Evolutionary conservation across 2,113 vertebrate genomes (phyloP).

Genomic region (Coptodon rendalli): DNA sequence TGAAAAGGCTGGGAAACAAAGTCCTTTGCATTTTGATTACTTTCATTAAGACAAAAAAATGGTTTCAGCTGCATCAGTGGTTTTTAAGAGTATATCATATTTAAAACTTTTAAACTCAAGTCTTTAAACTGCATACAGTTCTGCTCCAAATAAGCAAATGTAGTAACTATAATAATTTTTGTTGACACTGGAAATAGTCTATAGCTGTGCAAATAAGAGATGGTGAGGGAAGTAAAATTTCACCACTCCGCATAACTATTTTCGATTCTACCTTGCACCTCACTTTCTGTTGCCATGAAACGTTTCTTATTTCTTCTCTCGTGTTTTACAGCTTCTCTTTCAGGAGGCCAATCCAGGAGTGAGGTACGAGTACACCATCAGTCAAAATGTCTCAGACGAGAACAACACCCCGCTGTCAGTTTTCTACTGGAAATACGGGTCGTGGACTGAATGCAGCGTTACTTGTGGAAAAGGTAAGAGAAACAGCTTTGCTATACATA

Average conservation of each 20-base stretch:
- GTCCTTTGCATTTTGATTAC: background rate
- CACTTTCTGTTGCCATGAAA: background rate
- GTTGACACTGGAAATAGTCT: background rate
- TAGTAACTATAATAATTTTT: background rate
- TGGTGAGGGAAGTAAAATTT: background rate
- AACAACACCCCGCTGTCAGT: conserved; percentile 26
- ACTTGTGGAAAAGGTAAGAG: conserved; percentile 85
- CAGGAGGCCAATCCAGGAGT: conserved; percentile 91
- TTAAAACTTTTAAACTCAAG: background rate
- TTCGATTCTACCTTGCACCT: background rate
- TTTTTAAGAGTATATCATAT: background rate
- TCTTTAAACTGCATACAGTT: background rate
- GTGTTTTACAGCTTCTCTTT: conserved; percentile 82
- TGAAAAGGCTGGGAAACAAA: background rate
- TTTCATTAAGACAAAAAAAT: background rate
- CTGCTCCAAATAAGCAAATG: background rate
- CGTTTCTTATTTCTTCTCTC: background rate
- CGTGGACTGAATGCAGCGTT: conserved; percentile 85
- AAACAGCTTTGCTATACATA: background rate
- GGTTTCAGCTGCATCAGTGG: background rate
- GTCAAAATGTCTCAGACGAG: conserved; percentile 44
- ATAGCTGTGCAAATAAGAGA: background rate
- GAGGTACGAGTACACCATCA: conserved; percentile 90
- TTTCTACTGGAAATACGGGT: conserved; percentile 85
- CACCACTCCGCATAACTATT: background rate